A percentile compares a stretch with the other conserved stretches of the same genome.
phyloP scores from a whole-genome alignment of 2,797 vertebrate species.

The Fundulus diaphanus region DNA sequence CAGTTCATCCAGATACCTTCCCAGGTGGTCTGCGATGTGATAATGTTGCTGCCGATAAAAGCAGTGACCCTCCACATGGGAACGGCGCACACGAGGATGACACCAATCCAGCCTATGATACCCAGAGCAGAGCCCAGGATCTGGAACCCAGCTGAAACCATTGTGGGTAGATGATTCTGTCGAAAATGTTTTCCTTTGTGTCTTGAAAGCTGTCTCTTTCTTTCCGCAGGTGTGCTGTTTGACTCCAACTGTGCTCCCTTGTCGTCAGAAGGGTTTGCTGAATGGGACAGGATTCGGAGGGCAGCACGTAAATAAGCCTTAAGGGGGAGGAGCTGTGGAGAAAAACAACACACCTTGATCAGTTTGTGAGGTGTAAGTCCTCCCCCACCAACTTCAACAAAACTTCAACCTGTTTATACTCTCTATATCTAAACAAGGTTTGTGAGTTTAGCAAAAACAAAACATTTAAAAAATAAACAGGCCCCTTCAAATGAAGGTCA shows the following conservation, averaged over 20 bases:
- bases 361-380: constrained; percentile 34
- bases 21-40: constrained; percentile 89
- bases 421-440: background rate
- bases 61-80: constrained; percentile 95
- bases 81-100: constrained; percentile 86
- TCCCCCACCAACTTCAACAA: background rate
- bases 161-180: constrained; percentile 50
- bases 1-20: constrained; percentile 98
- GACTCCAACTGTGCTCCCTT: constrained; percentile 17
- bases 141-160: constrained; percentile 94
- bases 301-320: constrained; percentile 43
- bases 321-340: constrained; percentile 45
- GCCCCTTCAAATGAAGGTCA: background rate
- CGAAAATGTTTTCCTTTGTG: background rate
- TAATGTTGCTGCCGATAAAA: constrained; percentile 92
- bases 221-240: constrained; percentile 14
- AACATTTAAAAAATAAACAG: background rate
- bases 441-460: background rate
- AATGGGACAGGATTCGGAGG: constrained; percentile 37
- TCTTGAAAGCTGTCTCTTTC: constrained; percentile 7
- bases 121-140: constrained; percentile 89
- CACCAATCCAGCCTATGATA: constrained; percentile 90
- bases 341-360: constrained; percentile 17
- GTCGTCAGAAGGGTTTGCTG: constrained; percentile 16
- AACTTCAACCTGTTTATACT: constrained; percentile 27